A percentile compares a stretch with the other conserved stretches of the same genome.
phyloP scores from a whole-genome alignment of 92 coral and sea anemone species.

The Epizoanthus illoricatus region DNA sequence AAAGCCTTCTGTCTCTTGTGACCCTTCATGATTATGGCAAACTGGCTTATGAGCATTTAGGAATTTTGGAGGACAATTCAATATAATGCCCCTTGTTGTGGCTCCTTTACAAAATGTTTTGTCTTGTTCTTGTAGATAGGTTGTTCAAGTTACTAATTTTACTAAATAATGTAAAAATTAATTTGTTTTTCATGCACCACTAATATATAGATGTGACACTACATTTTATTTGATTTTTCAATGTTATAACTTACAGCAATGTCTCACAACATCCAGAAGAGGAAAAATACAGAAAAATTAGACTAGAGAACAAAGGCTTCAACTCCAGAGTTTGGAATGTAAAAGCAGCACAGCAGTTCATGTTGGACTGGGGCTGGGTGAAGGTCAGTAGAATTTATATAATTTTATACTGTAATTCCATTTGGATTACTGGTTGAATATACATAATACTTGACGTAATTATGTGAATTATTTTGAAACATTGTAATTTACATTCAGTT shows the following conservation, averaged over 20 bases:
- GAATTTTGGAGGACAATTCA: too few species aligned
- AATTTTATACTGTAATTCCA: neutral
- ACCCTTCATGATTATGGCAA: too few species aligned
- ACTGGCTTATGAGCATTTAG: too few species aligned
- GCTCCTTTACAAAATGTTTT: too few species aligned
- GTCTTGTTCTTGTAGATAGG: too few species aligned
- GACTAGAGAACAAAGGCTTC: slow-evolving; percentile 68
- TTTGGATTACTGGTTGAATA: too few species aligned
- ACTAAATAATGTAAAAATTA: neutral
- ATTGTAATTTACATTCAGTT: too few species aligned
- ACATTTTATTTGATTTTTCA: neutral
- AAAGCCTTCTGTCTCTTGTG: too few species aligned
- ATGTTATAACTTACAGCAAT: slow-evolving; percentile 46
- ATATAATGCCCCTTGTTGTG: too few species aligned
- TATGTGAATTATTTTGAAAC: too few species aligned
- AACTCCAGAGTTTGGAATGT: slow-evolving; percentile 69
- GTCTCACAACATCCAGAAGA: slow-evolving; percentile 66
- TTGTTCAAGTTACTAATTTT: too few species aligned
- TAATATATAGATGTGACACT: neutral
- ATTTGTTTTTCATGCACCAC: neutral
- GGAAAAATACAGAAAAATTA: slow-evolving; percentile 70
- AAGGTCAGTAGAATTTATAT: slow-evolving; percentile 48
- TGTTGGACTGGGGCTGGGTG: slow-evolving; percentile 81
- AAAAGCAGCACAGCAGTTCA: slow-evolving; percentile 77
- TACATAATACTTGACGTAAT: too few species aligned